Conservation (phyloP, 2,888 invertebrate genomes). For the Drosophila anomalata region DNA sequence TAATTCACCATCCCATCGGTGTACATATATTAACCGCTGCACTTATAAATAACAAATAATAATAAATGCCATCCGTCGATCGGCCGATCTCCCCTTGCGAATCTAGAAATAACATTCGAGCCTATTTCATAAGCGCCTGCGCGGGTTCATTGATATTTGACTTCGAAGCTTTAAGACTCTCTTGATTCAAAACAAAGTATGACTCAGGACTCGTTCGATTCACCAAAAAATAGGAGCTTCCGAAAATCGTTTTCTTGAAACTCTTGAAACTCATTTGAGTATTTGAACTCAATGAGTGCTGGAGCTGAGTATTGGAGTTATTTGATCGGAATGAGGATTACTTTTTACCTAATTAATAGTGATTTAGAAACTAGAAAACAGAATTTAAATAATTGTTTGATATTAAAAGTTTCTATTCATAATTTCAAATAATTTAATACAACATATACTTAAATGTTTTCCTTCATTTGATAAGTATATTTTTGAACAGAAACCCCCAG, state of each 20-base stretch:
- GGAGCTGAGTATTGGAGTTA: slow-evolving; percentile 5
- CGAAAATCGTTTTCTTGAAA: slow-evolving; percentile 5
- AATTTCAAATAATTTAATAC: too few species aligned
- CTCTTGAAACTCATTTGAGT: neutral
- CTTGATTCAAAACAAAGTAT: slow-evolving; percentile 33
- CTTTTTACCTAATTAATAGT: too few species aligned
- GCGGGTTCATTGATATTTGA: slow-evolving; percentile 75
- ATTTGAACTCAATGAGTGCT: too few species aligned
- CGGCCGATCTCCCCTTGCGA: slow-evolving; percentile 13
- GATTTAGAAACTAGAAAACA: too few species aligned
- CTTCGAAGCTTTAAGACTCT: slow-evolving; percentile 29
- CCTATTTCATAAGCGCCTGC: slow-evolving; percentile 69
- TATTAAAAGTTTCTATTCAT: too few species aligned
- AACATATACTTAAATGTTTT: too few species aligned
- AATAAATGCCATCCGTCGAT: slow-evolving; percentile 24
- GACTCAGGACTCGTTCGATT: slow-evolving; percentile 25
- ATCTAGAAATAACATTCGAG: slow-evolving; percentile 51
- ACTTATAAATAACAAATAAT: slow-evolving; percentile 61
- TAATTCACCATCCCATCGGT: slow-evolving; percentile 35
- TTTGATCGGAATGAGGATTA: slow-evolving; percentile 6
- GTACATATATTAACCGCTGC: slow-evolving; percentile 18
- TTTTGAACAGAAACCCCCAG: too few species aligned
- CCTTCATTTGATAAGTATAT: too few species aligned
- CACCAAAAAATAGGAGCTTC: slow-evolving; percentile 2
- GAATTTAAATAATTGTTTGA: too few species aligned